Conservation (phyloP, 2,113 vertebrate species). For the Hypocryptadius cinnamomeus region DNA sequence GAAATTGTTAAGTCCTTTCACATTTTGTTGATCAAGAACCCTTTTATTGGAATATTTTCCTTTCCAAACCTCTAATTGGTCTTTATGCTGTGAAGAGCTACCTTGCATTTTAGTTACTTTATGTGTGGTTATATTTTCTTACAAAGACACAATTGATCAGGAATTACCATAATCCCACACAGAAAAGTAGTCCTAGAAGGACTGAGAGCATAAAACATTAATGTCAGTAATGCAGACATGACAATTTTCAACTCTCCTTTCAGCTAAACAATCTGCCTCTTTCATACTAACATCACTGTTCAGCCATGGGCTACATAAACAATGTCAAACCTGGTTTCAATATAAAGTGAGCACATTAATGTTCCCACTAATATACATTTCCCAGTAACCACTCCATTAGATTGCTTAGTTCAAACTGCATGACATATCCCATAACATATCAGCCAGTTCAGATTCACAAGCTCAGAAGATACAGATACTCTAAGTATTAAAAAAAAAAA, state of each 20-base stretch:
- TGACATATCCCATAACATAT: background rate
- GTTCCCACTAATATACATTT: conserved; percentile 21
- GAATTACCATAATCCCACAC: conserved; percentile 12
- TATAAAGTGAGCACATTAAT: conserved; percentile 26
- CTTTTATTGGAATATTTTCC: background rate
- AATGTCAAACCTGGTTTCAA: conserved; percentile 58
- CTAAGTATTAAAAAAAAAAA: background rate
- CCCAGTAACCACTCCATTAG: conserved; percentile 15
- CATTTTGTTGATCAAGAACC: conserved; percentile 37
- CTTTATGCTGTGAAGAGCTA: background rate
- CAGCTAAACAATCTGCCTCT: conserved; percentile 49
- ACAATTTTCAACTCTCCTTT: conserved; percentile 42
- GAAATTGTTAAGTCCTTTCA: conserved; percentile 30
- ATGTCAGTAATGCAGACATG: conserved; percentile 14
- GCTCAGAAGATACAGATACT: background rate
- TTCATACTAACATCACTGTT: conserved; percentile 23
- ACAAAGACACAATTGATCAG: conserved; percentile 40
- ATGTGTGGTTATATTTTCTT: background rate
- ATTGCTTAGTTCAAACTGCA: conserved; percentile 19
- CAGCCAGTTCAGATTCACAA: background rate
- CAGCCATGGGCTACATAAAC: conserved; percentile 51
- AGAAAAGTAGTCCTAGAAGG: conserved; percentile 8
- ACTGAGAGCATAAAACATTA: conserved; percentile 36
- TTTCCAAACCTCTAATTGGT: conserved; percentile 23
- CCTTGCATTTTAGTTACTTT: background rate